Base-by-base conservation (phyloP, 2,113 vertebrate genomes). In the Barbus barbus region DNA sequence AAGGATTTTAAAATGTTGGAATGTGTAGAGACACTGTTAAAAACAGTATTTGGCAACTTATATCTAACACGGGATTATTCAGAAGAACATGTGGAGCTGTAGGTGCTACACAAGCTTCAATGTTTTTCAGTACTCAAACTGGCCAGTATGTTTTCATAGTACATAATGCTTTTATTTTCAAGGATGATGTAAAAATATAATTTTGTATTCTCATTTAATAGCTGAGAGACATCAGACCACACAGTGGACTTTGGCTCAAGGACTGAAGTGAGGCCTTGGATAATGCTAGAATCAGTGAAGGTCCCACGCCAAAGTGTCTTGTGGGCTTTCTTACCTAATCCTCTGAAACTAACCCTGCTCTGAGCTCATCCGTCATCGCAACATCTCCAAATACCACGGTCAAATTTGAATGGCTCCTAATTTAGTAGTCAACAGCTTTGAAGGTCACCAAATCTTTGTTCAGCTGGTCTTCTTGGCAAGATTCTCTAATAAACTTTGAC, bases 351-450 rank as follows among this genome's bases (percentile, higher is more conserved):
- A 26, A 71, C 65, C 44, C 41, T 16, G 28, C 41, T 46, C 48
- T 80, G 60, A 80, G 46, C 63, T 71, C 79, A 82, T 82, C 63
- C 1, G 7, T 82, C 61, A 82, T 36, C 28, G 56, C 18, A 71
- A 71, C 46, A 24, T 56, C 22, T 71, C 65, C 11, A 56, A 82
- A 82, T 69, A 38, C 46, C 65, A 72, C 65, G 48, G 20, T 56
- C 60, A 48, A 71, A 63, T 48, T 4, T 51, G 60, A 80, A 80
- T 33, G 61, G 78, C 41, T 28, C 5, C 78, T 80, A 80, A 46
- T 80, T 67, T 67, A 80, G 38, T 38, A 61, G 78, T 48, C 78
- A 80, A 80, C 41, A 80, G 78, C 60, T 51, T 80, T 31, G 38
- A 67, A 80, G 60, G 58, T 69, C 61, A 67, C 44, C 46, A 36